These are phyloP conservation scores for Tenthredo distinguenda DNA, from an alignment of 2,888 invertebrate species.

Conservation along the genomic window DNA sequence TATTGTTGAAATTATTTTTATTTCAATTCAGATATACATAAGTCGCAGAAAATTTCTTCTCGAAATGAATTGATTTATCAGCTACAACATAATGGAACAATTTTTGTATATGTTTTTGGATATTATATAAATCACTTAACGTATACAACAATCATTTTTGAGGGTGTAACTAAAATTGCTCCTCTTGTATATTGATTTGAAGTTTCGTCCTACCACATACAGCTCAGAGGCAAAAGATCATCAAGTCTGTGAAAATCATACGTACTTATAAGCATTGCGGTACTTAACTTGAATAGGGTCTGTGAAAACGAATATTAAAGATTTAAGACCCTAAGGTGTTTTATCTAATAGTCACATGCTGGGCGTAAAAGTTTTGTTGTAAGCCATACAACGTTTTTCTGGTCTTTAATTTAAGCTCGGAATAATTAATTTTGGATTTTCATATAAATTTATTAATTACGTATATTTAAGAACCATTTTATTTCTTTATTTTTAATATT, in stretches of 20 bases:
- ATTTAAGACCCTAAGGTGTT: not conserved
- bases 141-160: not conserved
- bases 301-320: not conserved
- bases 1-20: not conserved
- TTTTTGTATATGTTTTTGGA: not conserved
- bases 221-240: not conserved
- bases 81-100: not conserved
- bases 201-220: not conserved
- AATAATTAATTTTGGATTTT: not conserved
- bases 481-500: slow-evolving; percentile 24
- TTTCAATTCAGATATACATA: not conserved
- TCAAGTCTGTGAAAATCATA: not conserved
- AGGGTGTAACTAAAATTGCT: not conserved
- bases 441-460: slow-evolving; percentile 21
- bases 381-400: not conserved
- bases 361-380: not conserved
- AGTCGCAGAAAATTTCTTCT: not conserved
- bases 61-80: too few species aligned
- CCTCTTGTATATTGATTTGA: not conserved
- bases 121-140: not conserved
- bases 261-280: not conserved
- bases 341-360: not conserved
- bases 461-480: slow-evolving; percentile 7
- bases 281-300: not conserved
- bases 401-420: not conserved